Percentiles rank a stretch among this genome's conserved stretches.
Conservation (phyloP, 2,888 invertebrate species). For the Dynastes maya region DNA sequence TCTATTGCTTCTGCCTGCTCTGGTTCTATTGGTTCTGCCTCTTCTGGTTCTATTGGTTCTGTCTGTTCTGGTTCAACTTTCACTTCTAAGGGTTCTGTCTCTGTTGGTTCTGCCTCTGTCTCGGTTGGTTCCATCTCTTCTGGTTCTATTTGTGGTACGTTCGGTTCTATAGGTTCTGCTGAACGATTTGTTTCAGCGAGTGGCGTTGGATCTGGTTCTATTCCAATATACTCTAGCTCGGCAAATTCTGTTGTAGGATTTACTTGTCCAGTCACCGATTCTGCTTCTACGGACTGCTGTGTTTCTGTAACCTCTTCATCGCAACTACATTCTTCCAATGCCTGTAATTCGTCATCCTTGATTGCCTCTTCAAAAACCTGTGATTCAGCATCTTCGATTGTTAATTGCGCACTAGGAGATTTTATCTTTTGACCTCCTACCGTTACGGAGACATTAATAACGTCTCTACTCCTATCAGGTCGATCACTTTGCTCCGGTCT, state of each 20-base stretch:
- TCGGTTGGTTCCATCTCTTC: too few species aligned
- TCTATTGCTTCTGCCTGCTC: too few species aligned
- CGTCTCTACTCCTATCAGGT: not conserved
- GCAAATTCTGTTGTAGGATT: not conserved
- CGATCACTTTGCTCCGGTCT: slow-evolving; percentile 18
- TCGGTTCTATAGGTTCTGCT: too few species aligned
- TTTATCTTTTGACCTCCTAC: slow-evolving; percentile 8
- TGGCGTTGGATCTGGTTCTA: not conserved
- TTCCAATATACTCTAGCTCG: not conserved
- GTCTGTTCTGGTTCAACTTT: slow-evolving; percentile 8
- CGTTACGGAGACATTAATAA: slow-evolving; percentile 38
- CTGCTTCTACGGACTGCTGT: not conserved
- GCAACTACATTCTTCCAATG: not conserved
- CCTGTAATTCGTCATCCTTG: not conserved
- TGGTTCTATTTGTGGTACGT: too few species aligned
- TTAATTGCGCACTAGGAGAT: slow-evolving; percentile 1
- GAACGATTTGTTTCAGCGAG: too few species aligned
- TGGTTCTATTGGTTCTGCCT: not conserved
- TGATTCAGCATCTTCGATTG: not conserved
- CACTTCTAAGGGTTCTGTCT: not conserved
- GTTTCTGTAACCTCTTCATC: not conserved
- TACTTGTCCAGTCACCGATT: not conserved
- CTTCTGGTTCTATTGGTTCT: slow-evolving; percentile 25
- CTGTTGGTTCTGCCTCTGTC: not conserved
- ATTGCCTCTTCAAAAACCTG: not conserved